phyloP scores from a whole-genome alignment of 2,797 vertebrate genomes.

The Sebastes glaucus region DNA sequence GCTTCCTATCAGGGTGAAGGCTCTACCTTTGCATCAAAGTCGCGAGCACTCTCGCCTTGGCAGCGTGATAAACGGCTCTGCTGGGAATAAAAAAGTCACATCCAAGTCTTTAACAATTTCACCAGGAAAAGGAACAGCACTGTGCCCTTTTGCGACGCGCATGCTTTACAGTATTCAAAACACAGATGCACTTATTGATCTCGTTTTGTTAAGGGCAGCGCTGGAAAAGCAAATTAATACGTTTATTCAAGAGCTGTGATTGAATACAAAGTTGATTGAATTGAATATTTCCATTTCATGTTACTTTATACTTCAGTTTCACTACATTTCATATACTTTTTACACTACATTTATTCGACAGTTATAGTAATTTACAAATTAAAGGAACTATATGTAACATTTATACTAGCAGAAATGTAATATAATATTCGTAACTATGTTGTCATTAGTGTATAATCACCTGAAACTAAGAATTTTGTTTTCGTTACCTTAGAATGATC shows the following conservation, averaged over 20 bases:
- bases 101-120: conserved; percentile 40
- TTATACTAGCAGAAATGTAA: too few species aligned
- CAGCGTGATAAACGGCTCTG: conserved; percentile 60
- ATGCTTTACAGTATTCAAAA: background rate
- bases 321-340: background rate
- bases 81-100: conserved; percentile 59
- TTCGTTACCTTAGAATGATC: too few species aligned
- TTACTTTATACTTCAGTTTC: background rate
- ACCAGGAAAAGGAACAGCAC: background rate
- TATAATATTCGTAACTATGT: too few species aligned
- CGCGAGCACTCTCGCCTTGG: conserved; percentile 22
- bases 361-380: background rate
- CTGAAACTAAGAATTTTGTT: too few species aligned
- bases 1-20: conserved; percentile 37
- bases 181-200: background rate
- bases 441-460: too few species aligned
- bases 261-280: background rate
- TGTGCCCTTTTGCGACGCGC: background rate
- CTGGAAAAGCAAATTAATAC: background rate
- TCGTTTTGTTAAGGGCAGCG: background rate
- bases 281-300: background rate
- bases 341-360: background rate
- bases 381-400: too few species aligned
- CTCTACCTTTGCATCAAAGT: conserved; percentile 37
- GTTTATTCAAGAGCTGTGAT: background rate